phyloP scores from a whole-genome alignment of 1,140 invertebrate genomes.

The Bemisia tabaci region DNA sequence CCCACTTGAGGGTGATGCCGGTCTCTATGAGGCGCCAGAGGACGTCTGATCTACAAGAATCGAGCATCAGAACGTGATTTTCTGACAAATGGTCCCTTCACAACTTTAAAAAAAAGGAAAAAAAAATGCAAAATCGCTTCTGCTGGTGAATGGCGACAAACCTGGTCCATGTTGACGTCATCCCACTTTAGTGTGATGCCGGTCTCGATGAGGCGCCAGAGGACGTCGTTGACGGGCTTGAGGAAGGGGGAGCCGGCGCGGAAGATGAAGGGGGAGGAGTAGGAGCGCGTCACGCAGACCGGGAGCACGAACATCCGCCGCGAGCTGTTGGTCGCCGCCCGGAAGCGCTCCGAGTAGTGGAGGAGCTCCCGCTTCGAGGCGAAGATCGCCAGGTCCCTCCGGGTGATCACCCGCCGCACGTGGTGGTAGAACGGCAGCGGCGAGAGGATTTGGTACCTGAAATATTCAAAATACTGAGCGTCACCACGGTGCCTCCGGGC shows the following conservation, averaged over 20 bases:
- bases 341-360: conserved; percentile 13
- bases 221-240: conserved; percentile 16
- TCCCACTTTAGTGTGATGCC: conserved; percentile 19
- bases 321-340: conserved; percentile 9
- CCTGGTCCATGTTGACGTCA: conserved; percentile 1
- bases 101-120: too few relatives aligned
- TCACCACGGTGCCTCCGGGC: too few relatives aligned
- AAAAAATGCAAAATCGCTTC: too few relatives aligned
- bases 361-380: conserved; percentile 18
- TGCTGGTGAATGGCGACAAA: too few relatives aligned
- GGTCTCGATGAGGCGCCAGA: conserved; percentile 18
- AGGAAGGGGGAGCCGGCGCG: conserved; percentile 18
- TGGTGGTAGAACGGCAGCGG: conserved; percentile 18
- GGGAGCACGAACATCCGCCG: conserved; percentile 16
- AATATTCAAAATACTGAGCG: too few relatives aligned
- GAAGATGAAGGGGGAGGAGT: conserved; percentile 19
- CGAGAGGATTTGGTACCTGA: conserved; percentile 19
- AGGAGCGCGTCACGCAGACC: conserved; percentile 18
- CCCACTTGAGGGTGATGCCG: conserved; percentile 18
- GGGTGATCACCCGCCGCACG: conserved; percentile 15
- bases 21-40: conserved; percentile 18
- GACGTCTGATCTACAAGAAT: too few relatives aligned
- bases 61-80: too few relatives aligned
- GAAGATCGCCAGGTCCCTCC: conserved; percentile 20
- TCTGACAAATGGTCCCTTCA: not conserved